These are phyloP conservation scores for Dendrocopos noguchii DNA, from an alignment of 2,113 vertebrate species.

Conservation along the genomic window DNA sequence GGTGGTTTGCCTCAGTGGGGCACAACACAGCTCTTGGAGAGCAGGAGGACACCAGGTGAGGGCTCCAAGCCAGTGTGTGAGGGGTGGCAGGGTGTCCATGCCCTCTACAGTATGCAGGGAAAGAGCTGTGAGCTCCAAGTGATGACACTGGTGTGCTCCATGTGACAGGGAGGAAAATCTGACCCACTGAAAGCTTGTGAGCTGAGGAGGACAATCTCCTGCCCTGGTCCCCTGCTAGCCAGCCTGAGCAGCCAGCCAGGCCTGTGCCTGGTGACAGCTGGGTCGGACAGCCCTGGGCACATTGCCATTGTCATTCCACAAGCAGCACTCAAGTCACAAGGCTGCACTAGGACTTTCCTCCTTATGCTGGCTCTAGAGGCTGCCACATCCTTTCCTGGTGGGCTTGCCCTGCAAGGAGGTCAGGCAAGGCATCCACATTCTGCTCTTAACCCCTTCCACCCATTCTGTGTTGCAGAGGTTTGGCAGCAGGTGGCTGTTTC, in stretches of 20 bases:
- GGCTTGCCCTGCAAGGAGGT: neutral
- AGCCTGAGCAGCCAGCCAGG: neutral
- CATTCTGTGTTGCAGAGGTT: neutral
- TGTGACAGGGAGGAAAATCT: neutral
- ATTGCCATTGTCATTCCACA: rapidly evolving
- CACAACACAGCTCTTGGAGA: neutral
- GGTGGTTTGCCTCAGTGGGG: neutral
- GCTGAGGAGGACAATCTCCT: neutral
- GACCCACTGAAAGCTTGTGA: no score
- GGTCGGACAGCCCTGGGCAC: neutral
- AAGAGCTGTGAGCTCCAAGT: neutral
- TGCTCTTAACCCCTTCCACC: neutral
- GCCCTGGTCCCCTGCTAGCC: neutral
- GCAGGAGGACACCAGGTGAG: neutral
- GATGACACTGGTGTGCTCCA: no score
- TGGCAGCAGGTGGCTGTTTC: neutral
- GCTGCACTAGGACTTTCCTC: neutral
- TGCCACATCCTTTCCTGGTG: neutral
- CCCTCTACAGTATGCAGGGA: neutral
- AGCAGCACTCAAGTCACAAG: neutral
- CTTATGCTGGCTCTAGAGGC: neutral
- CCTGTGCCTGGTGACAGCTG: neutral
- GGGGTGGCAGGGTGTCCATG: neutral
- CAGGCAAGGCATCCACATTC: neutral
- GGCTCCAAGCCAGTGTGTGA: neutral